These are phyloP conservation scores for Tetropium fuscum DNA, from an alignment of 2,888 invertebrate genomes.

Conservation along the genomic window DNA sequence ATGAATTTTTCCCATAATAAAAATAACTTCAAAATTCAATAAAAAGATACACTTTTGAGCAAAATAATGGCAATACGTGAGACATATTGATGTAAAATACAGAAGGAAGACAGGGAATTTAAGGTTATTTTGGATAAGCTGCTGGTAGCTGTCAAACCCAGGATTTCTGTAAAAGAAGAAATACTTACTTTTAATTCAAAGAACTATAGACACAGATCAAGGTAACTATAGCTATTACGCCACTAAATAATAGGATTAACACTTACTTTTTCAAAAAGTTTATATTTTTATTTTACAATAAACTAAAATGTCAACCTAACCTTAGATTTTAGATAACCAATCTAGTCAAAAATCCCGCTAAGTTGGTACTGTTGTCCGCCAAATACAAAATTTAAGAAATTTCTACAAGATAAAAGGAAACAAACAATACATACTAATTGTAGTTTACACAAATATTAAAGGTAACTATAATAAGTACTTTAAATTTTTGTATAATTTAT, in stretches of 20 bases:
- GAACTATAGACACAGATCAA: not conserved
- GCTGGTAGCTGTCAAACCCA: conserved; percentile 29
- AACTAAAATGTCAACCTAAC: conserved; percentile 32
- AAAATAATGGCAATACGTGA: conserved; percentile 32
- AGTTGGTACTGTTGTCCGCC: conserved; percentile 8
- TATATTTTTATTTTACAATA: conserved; percentile 23
- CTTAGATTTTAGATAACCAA: conserved; percentile 28
- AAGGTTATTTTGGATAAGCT: conserved; percentile 40
- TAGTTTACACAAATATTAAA: no score
- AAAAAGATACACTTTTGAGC: conserved; percentile 29
- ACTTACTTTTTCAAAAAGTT: conserved; percentile 18
- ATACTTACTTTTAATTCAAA: not conserved
- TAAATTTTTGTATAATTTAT: no score
- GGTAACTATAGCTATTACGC: conserved; percentile 15
- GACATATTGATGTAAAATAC: conserved; percentile 43
- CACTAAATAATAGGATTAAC: conserved; percentile 3
- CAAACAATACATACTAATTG: no score
- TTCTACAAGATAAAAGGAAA: no score
- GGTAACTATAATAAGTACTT: no score
- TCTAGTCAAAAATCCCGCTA: conserved; percentile 17
- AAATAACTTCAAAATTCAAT: conserved; percentile 28
- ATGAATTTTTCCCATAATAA: conserved; percentile 33
- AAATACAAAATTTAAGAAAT: conserved; percentile 15
- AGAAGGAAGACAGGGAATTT: conserved; percentile 41
- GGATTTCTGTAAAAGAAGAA: conserved; percentile 23